phyloP scores from a whole-genome alignment of 2,888 invertebrate genomes.

The Rhynchonema sp. region DNA sequence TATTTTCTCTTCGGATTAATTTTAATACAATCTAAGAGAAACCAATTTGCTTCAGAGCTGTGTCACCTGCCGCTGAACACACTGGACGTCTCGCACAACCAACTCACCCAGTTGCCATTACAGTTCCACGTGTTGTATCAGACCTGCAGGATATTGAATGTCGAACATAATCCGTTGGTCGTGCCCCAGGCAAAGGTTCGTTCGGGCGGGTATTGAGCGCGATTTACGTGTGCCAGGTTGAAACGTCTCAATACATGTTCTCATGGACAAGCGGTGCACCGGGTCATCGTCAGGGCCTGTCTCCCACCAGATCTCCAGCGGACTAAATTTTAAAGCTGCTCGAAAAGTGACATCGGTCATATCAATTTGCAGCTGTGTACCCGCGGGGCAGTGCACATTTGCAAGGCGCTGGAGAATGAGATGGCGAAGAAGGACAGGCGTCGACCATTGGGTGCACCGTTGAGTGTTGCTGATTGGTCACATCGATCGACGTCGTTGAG shows the following conservation, averaged over 20 bases:
- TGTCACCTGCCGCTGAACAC: conserved; percentile 62
- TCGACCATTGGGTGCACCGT: conserved; percentile 22
- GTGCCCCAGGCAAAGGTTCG: conserved; percentile 69
- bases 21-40: not conserved
- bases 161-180: conserved; percentile 73
- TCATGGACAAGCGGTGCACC: no score
- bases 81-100: conserved; percentile 72
- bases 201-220: no score
- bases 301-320: no score
- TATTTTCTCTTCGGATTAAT: not conserved
- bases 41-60: conserved; percentile 44
- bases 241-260: no score
- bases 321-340: no score
- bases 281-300: no score
- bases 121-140: conserved; percentile 62
- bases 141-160: conserved; percentile 54
- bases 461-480: not conserved
- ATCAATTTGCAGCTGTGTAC: conserved; percentile 51
- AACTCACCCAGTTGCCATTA: conserved; percentile 65
- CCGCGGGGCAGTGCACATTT: conserved; percentile 77
- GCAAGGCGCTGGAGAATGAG: conserved; percentile 76
- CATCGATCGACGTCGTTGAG: not conserved
- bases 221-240: no score
- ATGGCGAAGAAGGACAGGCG: conserved; percentile 48
- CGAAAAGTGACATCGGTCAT: no score